Evolutionary conservation across 1,140 invertebrate genomes (phyloP).

Genomic region (Euglossa dilemma): DNA sequence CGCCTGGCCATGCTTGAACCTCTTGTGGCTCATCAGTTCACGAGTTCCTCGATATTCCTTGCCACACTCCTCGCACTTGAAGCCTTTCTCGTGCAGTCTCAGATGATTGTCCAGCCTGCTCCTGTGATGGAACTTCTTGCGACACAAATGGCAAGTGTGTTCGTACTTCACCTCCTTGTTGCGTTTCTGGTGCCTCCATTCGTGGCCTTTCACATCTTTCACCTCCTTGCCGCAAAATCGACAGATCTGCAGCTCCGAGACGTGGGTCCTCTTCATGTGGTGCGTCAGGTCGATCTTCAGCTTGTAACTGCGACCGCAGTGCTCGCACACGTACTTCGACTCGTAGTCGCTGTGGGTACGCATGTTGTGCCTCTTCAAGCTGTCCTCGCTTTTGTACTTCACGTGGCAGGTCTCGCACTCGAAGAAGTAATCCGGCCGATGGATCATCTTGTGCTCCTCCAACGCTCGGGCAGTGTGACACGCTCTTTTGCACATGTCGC

Average conservation of each 20-base stretch:
- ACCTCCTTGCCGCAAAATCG: constrained; percentile 65
- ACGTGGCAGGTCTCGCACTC: constrained; percentile 76
- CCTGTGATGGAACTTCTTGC: constrained; percentile 80
- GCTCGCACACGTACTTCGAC: constrained; percentile 68
- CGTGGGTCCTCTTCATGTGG: constrained; percentile 64
- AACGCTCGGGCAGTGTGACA: constrained; percentile 52
- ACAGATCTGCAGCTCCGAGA: constrained; percentile 45
- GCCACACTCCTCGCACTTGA: constrained; percentile 69
- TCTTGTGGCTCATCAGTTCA: constrained; percentile 83
- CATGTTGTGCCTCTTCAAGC: constrained; percentile 81
- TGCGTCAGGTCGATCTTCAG: constrained; percentile 58
- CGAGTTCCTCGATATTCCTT: constrained; percentile 68
- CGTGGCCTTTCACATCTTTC: constrained; percentile 70
- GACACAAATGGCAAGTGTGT: constrained; percentile 80
- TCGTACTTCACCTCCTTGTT: constrained; percentile 58
- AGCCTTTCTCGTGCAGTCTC: constrained; percentile 76
- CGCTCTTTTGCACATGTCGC: constrained; percentile 78
- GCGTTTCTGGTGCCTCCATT: constrained; percentile 70
- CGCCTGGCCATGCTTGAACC: constrained; percentile 81
- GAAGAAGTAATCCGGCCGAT: constrained; percentile 57
- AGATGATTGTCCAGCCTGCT: constrained; percentile 79
- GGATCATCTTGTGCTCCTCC: constrained; percentile 59
- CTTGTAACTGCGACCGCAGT: constrained; percentile 70
- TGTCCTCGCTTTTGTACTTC: constrained; percentile 79
- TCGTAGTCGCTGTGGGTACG: constrained; percentile 68